phyloP scores from a whole-genome alignment of 1,140 invertebrate genomes.

The Lasaia peninsularis region DNA sequence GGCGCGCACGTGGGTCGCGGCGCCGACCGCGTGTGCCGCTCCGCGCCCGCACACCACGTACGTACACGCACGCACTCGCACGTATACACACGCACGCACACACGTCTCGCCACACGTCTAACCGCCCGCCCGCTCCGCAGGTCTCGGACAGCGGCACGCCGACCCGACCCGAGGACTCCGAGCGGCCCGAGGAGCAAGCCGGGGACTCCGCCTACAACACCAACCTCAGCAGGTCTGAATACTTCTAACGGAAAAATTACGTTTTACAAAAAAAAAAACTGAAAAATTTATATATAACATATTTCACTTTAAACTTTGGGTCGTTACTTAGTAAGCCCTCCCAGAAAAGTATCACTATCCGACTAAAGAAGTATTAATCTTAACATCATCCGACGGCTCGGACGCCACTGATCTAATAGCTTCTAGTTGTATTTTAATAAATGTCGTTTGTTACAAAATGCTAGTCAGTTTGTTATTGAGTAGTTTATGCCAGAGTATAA shows the following conservation, averaged over 20 bases:
- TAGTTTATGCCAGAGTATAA: no score
- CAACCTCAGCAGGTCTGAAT: conserved; percentile 53
- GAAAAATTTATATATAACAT: no score
- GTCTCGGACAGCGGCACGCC: conserved; percentile 52
- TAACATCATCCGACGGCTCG: no score
- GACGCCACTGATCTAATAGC: no score
- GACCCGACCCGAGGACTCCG: conserved; percentile 34
- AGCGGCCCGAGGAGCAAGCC: conserved; percentile 38
- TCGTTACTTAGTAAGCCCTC: no score
- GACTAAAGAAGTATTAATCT: no score
- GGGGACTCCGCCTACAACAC: conserved; percentile 51
- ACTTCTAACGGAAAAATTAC: conserved; percentile 79
- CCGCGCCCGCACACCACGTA: conserved; percentile 47
- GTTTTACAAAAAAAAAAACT: conserved; percentile 75
- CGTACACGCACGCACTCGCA: not conserved
- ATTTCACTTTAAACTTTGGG: no score
- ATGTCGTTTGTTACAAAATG: no score
- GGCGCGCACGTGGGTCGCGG: conserved; percentile 90
- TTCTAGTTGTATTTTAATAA: no score
- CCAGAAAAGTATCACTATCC: no score
- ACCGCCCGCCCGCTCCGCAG: conserved; percentile 22
- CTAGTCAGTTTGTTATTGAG: no score
- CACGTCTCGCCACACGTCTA: no score
- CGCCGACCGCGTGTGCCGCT: conserved; percentile 38
- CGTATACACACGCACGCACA: not conserved